Evolutionary conservation across 2,888 invertebrate species (phyloP).

Genomic region (Euzetes globulus): DNA sequence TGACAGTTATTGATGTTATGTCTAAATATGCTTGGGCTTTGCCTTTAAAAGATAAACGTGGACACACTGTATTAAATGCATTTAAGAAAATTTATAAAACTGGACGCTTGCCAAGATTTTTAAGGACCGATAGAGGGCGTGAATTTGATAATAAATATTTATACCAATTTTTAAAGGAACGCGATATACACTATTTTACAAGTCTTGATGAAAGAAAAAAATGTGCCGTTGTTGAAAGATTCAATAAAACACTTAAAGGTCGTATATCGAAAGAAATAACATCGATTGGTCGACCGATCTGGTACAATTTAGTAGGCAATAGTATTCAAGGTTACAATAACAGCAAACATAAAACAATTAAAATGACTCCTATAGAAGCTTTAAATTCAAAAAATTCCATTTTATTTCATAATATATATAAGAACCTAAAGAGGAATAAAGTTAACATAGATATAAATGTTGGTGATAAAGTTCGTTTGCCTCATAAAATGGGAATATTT

Average conservation of each 20-base stretch:
- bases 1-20: constrained; percentile 42
- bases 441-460: not conserved
- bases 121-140: constrained; percentile 25
- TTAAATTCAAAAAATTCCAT: not conserved
- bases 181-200: constrained; percentile 40
- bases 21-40: constrained; percentile 41
- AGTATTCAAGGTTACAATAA: not conserved
- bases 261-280: constrained; percentile 43
- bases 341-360: not conserved
- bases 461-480: not conserved
- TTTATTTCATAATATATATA: not conserved
- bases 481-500: not conserved
- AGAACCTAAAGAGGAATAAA: not conserved
- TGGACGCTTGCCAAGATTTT: not conserved
- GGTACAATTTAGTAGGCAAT: not conserved
- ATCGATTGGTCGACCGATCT: constrained; percentile 37
- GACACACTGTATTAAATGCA: not conserved
- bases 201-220: constrained; percentile 44
- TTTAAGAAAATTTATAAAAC: constrained; percentile 30
- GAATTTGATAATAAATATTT: constrained; percentile 18
- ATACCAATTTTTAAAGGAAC: constrained; percentile 33
- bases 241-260: constrained; percentile 44
- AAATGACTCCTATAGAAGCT: not conserved
- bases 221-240: constrained; percentile 44
- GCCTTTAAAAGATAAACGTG: constrained; percentile 41